Evolutionary conservation across 2,113 vertebrate genomes (phyloP).

Genomic region (Pygoscelis adeliae): DNA sequence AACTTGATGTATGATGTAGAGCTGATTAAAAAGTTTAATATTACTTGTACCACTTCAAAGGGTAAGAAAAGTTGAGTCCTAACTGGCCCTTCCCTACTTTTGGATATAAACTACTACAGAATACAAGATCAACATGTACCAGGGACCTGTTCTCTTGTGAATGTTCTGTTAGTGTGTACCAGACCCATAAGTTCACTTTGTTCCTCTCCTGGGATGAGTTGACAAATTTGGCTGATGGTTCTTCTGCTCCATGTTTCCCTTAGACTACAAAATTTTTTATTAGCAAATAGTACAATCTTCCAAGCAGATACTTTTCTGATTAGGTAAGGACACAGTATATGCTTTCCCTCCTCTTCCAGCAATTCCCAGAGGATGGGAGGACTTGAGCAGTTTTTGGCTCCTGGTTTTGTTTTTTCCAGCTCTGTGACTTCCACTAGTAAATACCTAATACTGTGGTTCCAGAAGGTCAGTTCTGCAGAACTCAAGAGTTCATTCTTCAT

Average conservation of each 20-base stretch:
- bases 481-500: neutral
- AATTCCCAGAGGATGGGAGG: neutral
- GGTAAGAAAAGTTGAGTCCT: neutral
- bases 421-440: neutral
- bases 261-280: neutral
- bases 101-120: neutral
- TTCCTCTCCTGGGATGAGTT: neutral
- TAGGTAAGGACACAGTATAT: neutral
- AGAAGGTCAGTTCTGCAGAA: constrained; percentile 15
- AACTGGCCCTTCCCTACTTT: neutral
- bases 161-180: too few species aligned
- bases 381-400: neutral
- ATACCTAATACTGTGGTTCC: neutral
- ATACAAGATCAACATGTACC: neutral
- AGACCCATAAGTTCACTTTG: neutral
- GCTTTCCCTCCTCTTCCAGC: neutral
- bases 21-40: neutral
- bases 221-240: neutral
- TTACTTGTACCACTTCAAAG: neutral
- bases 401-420: constrained; percentile 24
- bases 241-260: neutral
- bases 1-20: neutral
- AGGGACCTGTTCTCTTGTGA: neutral
- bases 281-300: neutral
- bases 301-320: constrained; percentile 16